Evolutionary conservation across 53 echinoderm and acorn worm species (phyloP).

Genomic region (Stichopus horrens): DNA sequence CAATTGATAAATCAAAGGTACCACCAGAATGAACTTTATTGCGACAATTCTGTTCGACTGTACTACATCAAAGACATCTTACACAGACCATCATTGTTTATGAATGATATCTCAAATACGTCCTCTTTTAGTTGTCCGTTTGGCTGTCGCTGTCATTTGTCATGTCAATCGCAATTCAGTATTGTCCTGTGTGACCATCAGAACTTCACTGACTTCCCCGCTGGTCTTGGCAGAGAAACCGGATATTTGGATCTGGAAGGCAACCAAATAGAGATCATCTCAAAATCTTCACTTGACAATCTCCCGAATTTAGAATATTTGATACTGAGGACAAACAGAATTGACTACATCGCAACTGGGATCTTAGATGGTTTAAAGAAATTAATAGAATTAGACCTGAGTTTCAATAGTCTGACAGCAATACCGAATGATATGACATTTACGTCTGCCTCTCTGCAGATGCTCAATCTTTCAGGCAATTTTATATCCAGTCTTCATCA

Average conservation of each 20-base stretch:
- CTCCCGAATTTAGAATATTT: not conserved
- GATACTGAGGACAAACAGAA: not conserved
- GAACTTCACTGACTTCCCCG: not conserved
- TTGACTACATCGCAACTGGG: not conserved
- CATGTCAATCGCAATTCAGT: not conserved
- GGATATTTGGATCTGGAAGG: not conserved
- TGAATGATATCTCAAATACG: not conserved
- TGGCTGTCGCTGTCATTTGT: not conserved
- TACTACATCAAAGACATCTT: not conserved
- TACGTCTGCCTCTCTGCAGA: not conserved
- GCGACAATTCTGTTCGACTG: not conserved
- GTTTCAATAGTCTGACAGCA: not conserved
- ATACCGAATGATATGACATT: not conserved
- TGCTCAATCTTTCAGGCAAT: slow-evolving; percentile 14
- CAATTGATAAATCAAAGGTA: slow-evolving; percentile 13
- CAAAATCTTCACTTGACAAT: not conserved
- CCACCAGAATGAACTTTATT: slow-evolving; percentile 10
- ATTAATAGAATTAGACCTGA: not conserved
- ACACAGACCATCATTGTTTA: not conserved
- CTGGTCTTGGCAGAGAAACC: not conserved
- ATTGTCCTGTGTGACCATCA: not conserved
- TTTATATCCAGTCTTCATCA: not conserved
- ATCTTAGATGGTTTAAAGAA: not conserved
- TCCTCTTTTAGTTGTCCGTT: slow-evolving; percentile 5
- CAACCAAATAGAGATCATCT: not conserved